A percentile compares a stretch with the other conserved stretches of the same genome.
These are phyloP conservation scores for Drosophila atripex DNA, from an alignment of 2,888 invertebrate species.

Conservation along the genomic window DNA sequence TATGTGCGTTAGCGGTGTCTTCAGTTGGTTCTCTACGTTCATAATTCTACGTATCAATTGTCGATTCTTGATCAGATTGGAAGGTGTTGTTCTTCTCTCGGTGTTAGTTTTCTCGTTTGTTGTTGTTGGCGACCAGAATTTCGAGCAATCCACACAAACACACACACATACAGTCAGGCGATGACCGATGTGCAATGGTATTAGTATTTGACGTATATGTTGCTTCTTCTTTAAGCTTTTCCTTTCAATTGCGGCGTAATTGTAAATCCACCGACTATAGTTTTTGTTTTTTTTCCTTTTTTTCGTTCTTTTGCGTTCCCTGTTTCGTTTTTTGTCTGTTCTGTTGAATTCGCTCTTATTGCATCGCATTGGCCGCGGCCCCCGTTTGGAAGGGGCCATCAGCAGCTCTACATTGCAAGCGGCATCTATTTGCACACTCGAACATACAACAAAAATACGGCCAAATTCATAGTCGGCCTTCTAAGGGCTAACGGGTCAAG, in stretches of 20 bases:
- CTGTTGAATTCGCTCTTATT: conserved; percentile 30
- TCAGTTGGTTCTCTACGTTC: conserved; percentile 99
- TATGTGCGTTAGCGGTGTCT: conserved; percentile 99
- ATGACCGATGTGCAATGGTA: conserved; percentile 36
- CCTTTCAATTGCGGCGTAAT: conserved; percentile 60
- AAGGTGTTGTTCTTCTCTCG: conserved; percentile 30
- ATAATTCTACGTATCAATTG: conserved; percentile 90
- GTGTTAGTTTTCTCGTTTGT: conserved; percentile 17
- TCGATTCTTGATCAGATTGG: conserved; percentile 46
- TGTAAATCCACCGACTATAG: conserved; percentile 38
- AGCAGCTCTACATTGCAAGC: conserved; percentile 65
- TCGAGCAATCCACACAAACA: conserved; percentile 1
- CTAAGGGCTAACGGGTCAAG: conserved; percentile 6
- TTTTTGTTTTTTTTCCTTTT: conserved; percentile 35
- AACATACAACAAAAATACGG: conserved; percentile 38
- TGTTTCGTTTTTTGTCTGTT: conserved; percentile 17
- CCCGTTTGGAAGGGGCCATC: conserved; percentile 62
- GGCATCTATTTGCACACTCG: conserved; percentile 57
- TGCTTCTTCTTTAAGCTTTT: conserved; percentile 53
- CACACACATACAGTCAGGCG: conserved; percentile 14
- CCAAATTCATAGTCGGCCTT: conserved; percentile 14
- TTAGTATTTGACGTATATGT: conserved; percentile 45
- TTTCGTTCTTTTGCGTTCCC: conserved; percentile 14
- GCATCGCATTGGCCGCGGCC: conserved; percentile 64
- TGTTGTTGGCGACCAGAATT: conserved; percentile 32